Base-by-base conservation (phyloP, 1,140 invertebrate species). In the Atopsyche davidsoni region DNA sequence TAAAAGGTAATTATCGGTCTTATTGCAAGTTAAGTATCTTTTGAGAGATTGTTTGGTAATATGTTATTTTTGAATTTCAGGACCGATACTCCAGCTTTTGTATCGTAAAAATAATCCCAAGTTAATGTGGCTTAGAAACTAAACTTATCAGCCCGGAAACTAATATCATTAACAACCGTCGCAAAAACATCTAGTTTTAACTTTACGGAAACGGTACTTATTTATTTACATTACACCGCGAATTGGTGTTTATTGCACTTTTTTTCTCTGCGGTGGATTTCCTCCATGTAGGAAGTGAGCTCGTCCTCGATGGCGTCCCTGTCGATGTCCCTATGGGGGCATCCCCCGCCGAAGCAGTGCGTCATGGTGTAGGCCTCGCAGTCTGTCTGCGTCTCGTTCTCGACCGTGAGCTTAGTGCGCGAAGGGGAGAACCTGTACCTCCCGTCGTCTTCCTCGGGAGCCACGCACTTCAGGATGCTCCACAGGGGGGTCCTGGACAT, bases 321-420 rank as follows among this genome's bases (percentile, higher is more conserved):
- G 13, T 49, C 50, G 10, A 32, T 25, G 2, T 46, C 41, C 25
- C 35, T 34, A 0, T 23, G 11, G 21, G 34, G 47, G 10, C 40
- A 34, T 9, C 28, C 34, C 4, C 36, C 22, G 1, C 35, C 42
- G 13, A 24, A 32, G 14, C 23, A 39, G 10, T 48, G 22, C 11
- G 48, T 43, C 54, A 52, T 47, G 4, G 16, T 42, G 43, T 46
- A 51, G 10, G 34, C 35, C 13, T 56, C 54, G 3, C 17, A 31
- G 4, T 57, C 55, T 2, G 55, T 57, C 28, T 57, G 55, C 2
- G 55, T 57, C 28, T 57, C 55, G 25, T 46, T 57, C 24, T 57
- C 55, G 10, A 57, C 46, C 1, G 55, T 57, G 3, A 57, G 28
- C 10, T 43, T 45, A 4, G 49, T 41, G 13, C 36, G 41, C 0